Evolutionary conservation across 2,797 vertebrate species (phyloP).

Genomic region (Arnoldichthys spilopterus): DNA sequence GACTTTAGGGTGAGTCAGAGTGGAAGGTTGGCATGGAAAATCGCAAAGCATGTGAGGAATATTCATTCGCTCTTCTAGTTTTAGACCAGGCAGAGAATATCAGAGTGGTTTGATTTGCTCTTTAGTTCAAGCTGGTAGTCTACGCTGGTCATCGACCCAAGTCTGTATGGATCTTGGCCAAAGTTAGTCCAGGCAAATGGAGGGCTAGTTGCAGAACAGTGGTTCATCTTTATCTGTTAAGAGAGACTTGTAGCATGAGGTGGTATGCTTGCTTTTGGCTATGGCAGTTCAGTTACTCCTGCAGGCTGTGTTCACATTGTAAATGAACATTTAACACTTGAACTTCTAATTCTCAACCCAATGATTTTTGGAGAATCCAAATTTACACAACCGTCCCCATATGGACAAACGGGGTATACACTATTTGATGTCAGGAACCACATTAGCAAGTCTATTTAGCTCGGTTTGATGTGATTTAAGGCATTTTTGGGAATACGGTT

Average conservation of each 20-base stretch:
- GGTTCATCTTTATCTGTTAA: constrained; percentile 58
- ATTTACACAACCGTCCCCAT: too few species aligned
- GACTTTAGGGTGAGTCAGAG: neutral
- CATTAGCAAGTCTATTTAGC: neutral
- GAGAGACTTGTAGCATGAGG: constrained; percentile 5
- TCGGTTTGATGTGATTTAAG: too few species aligned
- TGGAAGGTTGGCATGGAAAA: neutral
- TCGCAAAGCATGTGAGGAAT: neutral
- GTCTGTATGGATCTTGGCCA: too few species aligned
- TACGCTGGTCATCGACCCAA: too few species aligned
- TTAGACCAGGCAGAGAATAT: neutral
- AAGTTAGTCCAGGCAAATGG: constrained; percentile 69
- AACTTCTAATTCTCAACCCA: too few species aligned
- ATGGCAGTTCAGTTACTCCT: constrained; percentile 13
- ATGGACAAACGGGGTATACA: too few species aligned
- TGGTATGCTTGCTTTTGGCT: neutral
- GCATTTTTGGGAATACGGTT: too few species aligned
- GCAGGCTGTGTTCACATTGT: constrained; percentile 1
- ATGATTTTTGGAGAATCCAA: too few species aligned
- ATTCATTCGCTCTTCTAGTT: neutral
- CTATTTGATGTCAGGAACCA: neutral
- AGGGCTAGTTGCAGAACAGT: constrained; percentile 72
- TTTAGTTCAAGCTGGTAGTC: too few species aligned
- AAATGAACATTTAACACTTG: neutral
- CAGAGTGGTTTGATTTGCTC: neutral